Percentiles rank a stretch among this genome's conserved stretches.
These are phyloP conservation scores for Tetheella fluctuosa DNA, from an alignment of 2,888 invertebrate species.

Conservation along the genomic window DNA sequence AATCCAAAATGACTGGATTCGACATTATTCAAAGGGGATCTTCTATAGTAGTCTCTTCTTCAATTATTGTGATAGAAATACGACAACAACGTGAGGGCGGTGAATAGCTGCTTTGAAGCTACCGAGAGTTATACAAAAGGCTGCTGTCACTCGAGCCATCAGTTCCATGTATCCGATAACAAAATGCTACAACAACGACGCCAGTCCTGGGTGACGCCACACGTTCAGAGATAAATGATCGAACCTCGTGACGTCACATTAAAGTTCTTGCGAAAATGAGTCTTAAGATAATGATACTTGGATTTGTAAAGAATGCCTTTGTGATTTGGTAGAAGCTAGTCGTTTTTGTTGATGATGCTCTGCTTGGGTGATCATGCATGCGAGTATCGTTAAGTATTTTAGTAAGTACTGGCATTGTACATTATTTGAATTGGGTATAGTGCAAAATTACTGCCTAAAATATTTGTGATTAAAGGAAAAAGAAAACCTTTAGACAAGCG, in stretches of 20 bases:
- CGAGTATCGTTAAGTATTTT: slow-evolving; percentile 38
- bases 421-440: too few relatives aligned
- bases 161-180: slow-evolving; percentile 53
- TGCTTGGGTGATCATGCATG: slow-evolving; percentile 62
- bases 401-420: slow-evolving; percentile 20
- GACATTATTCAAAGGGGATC: background rate
- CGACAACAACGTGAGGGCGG: slow-evolving; percentile 23
- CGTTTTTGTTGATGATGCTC: slow-evolving; percentile 48
- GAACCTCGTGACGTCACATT: slow-evolving; percentile 34
- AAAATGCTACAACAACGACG: slow-evolving; percentile 38
- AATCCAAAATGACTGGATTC: background rate
- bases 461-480: too few relatives aligned
- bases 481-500: too few relatives aligned
- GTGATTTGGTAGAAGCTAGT: slow-evolving; percentile 38
- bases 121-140: slow-evolving; percentile 39
- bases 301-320: slow-evolving; percentile 43
- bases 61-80: slow-evolving; percentile 10
- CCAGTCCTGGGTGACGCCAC: slow-evolving; percentile 44
- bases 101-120: slow-evolving; percentile 50
- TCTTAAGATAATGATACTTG: slow-evolving; percentile 25
- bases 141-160: slow-evolving; percentile 38
- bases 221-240: slow-evolving; percentile 40
- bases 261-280: slow-evolving; percentile 20
- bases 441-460: background rate
- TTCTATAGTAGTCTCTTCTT: slow-evolving; percentile 6